phyloP scores from a whole-genome alignment of 1,140 invertebrate genomes.

The Lepidurus apus region DNA sequence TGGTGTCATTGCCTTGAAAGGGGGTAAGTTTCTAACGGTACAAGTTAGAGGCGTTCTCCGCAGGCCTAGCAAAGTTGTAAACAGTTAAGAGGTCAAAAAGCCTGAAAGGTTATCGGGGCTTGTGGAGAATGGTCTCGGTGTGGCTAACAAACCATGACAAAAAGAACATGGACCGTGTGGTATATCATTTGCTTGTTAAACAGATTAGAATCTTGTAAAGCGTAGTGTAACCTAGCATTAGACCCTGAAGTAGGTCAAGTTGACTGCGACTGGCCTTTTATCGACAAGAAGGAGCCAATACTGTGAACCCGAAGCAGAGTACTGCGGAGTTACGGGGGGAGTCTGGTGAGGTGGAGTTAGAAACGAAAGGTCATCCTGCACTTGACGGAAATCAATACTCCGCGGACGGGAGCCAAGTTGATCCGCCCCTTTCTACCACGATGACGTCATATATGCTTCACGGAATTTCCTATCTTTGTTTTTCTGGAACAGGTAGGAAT shows the following conservation, averaged over 20 bases:
- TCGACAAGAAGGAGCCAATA: not conserved
- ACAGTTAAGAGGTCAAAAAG: constrained; percentile 17
- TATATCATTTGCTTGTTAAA: too few relatives aligned
- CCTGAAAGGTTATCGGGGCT: not conserved
- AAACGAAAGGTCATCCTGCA: not conserved
- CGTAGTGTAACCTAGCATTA: not conserved
- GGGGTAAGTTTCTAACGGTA: not conserved
- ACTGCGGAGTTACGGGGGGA: not conserved
- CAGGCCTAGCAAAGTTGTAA: not conserved
- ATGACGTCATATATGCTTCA: not conserved
- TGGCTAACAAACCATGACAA: constrained; percentile 12
- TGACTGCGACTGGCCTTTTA: not conserved
- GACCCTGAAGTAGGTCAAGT: not conserved
- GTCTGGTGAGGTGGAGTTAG: not conserved
- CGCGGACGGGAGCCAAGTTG: constrained; percentile 20
- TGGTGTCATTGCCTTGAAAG: too few relatives aligned
- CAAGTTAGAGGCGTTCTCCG: not conserved
- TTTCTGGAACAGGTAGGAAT: not conserved
- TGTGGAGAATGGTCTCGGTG: not conserved
- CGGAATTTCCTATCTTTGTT: not conserved
- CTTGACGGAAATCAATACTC: constrained; percentile 11
- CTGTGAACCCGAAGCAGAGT: not conserved
- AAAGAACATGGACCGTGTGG: constrained; percentile 22
- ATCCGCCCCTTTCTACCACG: not conserved
- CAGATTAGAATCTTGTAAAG: not conserved